Evolutionary conservation across 2,113 vertebrate species (phyloP).

Genomic region (Ifrita kowaldi): DNA sequence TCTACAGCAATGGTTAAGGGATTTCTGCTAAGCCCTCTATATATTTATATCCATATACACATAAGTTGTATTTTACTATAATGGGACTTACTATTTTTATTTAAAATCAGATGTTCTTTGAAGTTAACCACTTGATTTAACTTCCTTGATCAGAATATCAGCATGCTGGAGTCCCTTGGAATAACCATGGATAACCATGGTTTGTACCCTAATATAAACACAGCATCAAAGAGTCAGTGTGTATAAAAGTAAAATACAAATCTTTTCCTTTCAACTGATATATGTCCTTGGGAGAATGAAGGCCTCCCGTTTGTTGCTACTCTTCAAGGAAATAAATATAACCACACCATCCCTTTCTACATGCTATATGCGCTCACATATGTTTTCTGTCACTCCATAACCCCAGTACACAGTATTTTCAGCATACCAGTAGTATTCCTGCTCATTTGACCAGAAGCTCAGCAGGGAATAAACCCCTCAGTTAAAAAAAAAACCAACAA

Average conservation of each 20-base stretch:
- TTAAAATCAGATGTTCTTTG: neutral
- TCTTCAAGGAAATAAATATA: neutral
- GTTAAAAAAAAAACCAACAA: neutral
- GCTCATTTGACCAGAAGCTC: neutral
- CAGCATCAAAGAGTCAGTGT: neutral
- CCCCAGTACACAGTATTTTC: neutral
- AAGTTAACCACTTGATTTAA: neutral
- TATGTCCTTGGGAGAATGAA: neutral
- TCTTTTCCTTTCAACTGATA: neutral
- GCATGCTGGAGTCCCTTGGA: neutral
- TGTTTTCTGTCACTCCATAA: neutral
- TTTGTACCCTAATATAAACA: neutral
- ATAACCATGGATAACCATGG: neutral
- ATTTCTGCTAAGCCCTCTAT: neutral
- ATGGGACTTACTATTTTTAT: neutral
- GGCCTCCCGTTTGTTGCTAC: neutral
- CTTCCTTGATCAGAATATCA: neutral
- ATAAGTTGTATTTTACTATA: neutral
- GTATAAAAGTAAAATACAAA: neutral
- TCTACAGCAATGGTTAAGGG: neutral
- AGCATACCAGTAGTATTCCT: neutral
- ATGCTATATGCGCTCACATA: neutral
- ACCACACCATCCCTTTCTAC: neutral
- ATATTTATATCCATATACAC: neutral
- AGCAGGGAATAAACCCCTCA: neutral